A percentile compares a stretch with the other conserved stretches of the same genome.
phyloP scores from a whole-genome alignment of 2,797 vertebrate species.

The Phoxinus dragarum region DNA sequence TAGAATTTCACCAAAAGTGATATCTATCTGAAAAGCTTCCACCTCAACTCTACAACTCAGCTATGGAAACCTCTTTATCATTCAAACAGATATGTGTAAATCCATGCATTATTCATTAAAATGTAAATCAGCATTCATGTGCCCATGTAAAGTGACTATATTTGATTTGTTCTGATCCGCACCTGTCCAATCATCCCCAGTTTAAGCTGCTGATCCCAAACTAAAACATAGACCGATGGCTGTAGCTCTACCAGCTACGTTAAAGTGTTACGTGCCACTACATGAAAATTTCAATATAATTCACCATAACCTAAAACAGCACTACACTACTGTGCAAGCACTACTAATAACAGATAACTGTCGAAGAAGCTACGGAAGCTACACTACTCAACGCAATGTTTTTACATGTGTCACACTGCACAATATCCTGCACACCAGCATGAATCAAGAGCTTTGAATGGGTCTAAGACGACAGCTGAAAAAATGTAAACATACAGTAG shows the following conservation, averaged over 20 bases:
- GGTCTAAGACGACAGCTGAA: slow-evolving; percentile 65
- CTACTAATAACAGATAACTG: slow-evolving; percentile 14
- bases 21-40: slow-evolving; percentile 28
- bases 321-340: slow-evolving; percentile 17
- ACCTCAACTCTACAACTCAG: slow-evolving; percentile 45
- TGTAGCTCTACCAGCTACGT: slow-evolving; percentile 71
- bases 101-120: slow-evolving; percentile 58
- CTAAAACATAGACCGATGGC: slow-evolving; percentile 12
- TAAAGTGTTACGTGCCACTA: slow-evolving; percentile 77
- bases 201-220: not conserved
- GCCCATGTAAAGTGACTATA: slow-evolving; percentile 54
- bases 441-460: slow-evolving; percentile 69
- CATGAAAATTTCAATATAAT: slow-evolving; percentile 25
- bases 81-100: slow-evolving; percentile 51
- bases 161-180: slow-evolving; percentile 45
- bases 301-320: slow-evolving; percentile 14
- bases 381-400: slow-evolving; percentile 55
- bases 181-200: slow-evolving; percentile 33
- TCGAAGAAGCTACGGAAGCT: slow-evolving; percentile 56
- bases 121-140: slow-evolving; percentile 62
- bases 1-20: slow-evolving; percentile 3
- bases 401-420: slow-evolving; percentile 62
- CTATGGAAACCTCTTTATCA: slow-evolving; percentile 64
- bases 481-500: slow-evolving; percentile 83
- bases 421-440: slow-evolving; percentile 71